Evolutionary conservation across 2,888 invertebrate species (phyloP), one percentile per base, ranked within the genome.

Genomic region (Acrobasis suavella): DNA sequence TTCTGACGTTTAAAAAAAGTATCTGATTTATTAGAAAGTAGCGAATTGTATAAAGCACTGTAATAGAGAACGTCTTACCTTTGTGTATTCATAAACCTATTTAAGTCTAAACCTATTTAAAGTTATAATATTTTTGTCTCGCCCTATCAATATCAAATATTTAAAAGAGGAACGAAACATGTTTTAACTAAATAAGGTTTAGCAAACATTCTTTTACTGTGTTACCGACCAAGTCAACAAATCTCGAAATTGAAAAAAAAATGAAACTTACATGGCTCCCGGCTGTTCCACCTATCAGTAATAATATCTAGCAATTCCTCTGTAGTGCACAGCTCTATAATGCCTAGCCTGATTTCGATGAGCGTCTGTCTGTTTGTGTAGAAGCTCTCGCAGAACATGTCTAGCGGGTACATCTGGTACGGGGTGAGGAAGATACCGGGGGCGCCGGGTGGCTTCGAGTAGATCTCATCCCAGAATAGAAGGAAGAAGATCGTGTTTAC

Each of bases 391-490:
- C 93, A 92, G 75, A 92, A 93, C 72, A 97, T 82, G 85, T 98
- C 97, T 7, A 96, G 84, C 0, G 97, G 98, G n/a, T 88, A 91
- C 38, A 65, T 67, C 81, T 97, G 97, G 78, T 94, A 94, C 5
- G 87, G 85, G 0, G 93, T 94, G 52, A 96, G 87, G 82, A 96
- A 97, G 12, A 94, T 89, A 65, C 96, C 95, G 0, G 65, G 65
- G 0, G 80, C 75, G 9, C 77, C 78, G 0, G 92, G 87, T 0
- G 89, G 85, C 59, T 91, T 89, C 14, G 95, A 85, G 67, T 93
- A 89, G 56, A 98, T 94, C 2, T 96, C 94, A 69, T 97, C 96
- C 97, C 97, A 97, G 83, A 97, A 96, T 9, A 96, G 83, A 0
- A 96, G 84, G 49, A 91, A 91, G 81, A 95, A 95, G 63, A 96